phyloP scores from a whole-genome alignment of 1,140 invertebrate genomes.

The Anastrepha obliqua region DNA sequence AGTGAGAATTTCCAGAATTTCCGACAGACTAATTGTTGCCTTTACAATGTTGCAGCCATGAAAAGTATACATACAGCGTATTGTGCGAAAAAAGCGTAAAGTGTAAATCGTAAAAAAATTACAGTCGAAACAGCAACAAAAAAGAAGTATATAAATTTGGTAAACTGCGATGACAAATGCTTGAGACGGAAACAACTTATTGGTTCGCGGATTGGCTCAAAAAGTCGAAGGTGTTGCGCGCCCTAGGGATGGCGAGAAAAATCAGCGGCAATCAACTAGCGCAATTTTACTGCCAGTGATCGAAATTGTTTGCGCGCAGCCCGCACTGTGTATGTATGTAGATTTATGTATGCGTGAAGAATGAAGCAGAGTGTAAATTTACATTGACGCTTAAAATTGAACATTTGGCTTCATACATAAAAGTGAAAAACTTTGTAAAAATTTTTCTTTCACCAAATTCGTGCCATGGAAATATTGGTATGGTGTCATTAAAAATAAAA shows the following conservation, averaged over 20 bases:
- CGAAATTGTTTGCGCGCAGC: too few relatives aligned
- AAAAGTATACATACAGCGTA: not conserved
- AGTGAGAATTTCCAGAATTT: not conserved
- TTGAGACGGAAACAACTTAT: slow-evolving; percentile 44
- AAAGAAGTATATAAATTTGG: not conserved
- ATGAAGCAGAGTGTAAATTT: too few relatives aligned
- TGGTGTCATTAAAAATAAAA: too few relatives aligned
- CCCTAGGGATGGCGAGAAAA: not conserved
- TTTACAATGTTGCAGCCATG: not conserved
- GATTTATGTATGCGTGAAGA: not conserved
- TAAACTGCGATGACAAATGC: slow-evolving; percentile 30
- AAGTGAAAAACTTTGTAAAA: too few relatives aligned
- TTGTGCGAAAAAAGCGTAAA: not conserved
- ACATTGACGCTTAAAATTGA: too few relatives aligned
- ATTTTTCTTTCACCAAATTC: too few relatives aligned
- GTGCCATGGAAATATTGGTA: too few relatives aligned
- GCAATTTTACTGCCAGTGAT: not conserved
- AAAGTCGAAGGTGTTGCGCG: not conserved
- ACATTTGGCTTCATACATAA: too few relatives aligned
- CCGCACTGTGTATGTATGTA: too few relatives aligned
- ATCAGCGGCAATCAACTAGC: not conserved
- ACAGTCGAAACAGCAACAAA: not conserved
- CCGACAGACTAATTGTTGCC: not conserved
- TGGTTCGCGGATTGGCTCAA: not conserved
- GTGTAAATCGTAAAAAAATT: not conserved